Evolutionary conservation across 2,113 vertebrate species (phyloP), one percentile per base, ranked within the genome.

Genomic region (Tricholaema leucomelas): DNA sequence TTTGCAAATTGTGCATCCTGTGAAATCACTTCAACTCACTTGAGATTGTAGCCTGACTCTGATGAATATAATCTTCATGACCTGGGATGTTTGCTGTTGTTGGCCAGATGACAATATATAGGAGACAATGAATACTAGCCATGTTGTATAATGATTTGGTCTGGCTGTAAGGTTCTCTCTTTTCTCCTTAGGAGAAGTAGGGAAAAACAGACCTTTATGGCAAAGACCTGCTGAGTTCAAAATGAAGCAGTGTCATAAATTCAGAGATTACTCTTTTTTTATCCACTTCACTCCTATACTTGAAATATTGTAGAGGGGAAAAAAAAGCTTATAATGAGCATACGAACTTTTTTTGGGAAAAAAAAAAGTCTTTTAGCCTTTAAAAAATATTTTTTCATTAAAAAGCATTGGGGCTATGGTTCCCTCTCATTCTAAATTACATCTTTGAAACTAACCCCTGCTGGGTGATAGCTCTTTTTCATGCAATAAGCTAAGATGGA

Each of bases 201-300:
- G 63, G 84, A 84, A 75, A 85, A 21, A 8, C 69, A 91, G 73
- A 83, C 54, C 30, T 85, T 90, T 61, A 86, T 70, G 31, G 83
- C 55, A 88, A 78, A 91, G 61, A 61, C 83, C 70, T 86, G 86
- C 88, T 95, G 73, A 72, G 85, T 85, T 94, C 86, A 91, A 94
- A 78, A 17, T 55, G 80, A 90, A 91, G 65, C 65, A 19, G 16
- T 36, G 91, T 63, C 70, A 86, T 88, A 88, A 88, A 95, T 94
- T 90, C 64, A 52, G 36, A 50, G 61, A 90, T 54, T 8, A 88
- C 23, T 65, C 73, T 90, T 91, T 79, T 90, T 91, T 79, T 59
- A 83, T 81, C 55, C 55, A 86, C 59, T 50, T 27, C 58, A 73
- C 31, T 81, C 40, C 10, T 78, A 77, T 23, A 74, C 8, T 58